Evolutionary conservation across 2,797 vertebrate genomes (phyloP).

Genomic region (Xenopus petersii): DNA sequence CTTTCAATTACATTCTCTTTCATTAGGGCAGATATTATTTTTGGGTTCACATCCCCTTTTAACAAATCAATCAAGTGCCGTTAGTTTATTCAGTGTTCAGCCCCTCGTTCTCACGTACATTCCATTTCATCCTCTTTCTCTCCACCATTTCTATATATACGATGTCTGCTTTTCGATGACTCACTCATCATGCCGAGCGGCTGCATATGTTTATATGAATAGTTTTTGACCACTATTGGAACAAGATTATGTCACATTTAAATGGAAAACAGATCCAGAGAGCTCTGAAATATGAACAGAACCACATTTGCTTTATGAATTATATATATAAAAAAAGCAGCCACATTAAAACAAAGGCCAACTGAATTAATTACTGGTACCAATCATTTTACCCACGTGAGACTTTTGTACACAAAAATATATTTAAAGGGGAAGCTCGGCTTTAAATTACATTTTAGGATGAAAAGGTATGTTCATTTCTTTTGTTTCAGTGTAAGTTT

Average conservation of each 20-base stretch:
- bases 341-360: background rate
- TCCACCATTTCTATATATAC: slow-evolving; percentile 19
- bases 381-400: background rate
- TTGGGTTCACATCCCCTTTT: no score
- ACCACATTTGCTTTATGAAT: slow-evolving; percentile 29
- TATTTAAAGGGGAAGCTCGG: no score
- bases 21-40: no score
- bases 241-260: slow-evolving; percentile 16
- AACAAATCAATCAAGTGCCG: no score
- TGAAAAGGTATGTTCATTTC: no score
- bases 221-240: slow-evolving; percentile 26
- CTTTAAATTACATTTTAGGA: no score
- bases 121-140: slow-evolving; percentile 3
- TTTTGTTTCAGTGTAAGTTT: no score
- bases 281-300: slow-evolving; percentile 11
- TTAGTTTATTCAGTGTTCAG: background rate
- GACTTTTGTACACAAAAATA: no score
- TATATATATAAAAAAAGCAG: background rate
- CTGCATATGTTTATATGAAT: slow-evolving; percentile 27
- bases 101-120: slow-evolving; percentile 2
- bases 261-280: slow-evolving; percentile 39
- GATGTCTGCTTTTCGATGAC: slow-evolving; percentile 22
- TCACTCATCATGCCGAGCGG: background rate
- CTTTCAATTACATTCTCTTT: no score
- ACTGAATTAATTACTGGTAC: slow-evolving; percentile 5